Percentiles rank a stretch among this genome's conserved stretches.
These are phyloP conservation scores for Nipponia nippon DNA, from an alignment of 2,113 vertebrate species.

Conservation along the genomic window DNA sequence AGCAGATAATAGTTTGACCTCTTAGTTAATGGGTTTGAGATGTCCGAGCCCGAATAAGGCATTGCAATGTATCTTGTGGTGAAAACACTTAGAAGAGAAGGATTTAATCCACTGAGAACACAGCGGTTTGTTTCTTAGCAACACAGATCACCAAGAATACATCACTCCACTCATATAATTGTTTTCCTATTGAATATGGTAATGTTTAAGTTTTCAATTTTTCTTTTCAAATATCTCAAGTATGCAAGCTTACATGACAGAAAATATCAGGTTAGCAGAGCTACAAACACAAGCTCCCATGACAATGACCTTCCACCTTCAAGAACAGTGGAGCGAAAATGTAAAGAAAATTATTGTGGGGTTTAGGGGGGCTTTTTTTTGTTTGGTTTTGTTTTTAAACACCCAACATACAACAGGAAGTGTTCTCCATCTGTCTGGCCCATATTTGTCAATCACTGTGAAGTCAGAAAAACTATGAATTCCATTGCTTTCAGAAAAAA, in stretches of 20 bases:
- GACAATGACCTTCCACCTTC: not conserved
- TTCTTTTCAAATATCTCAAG: not conserved
- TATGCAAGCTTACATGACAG: not conserved
- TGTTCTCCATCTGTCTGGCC: not conserved
- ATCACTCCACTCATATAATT: not conserved
- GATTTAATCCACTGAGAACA: constrained; percentile 18
- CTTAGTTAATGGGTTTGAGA: not conserved
- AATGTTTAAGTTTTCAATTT: not conserved
- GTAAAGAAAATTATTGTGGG: not conserved
- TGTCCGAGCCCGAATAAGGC: not conserved
- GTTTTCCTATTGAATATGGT: not conserved
- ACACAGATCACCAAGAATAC: constrained; percentile 8
- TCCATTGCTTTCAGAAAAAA: not conserved
- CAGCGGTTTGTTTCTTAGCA: constrained; percentile 20
- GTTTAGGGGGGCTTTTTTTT: not conserved
- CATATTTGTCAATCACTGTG: not conserved
- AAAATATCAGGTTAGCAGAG: not conserved
- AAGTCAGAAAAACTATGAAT: not conserved
- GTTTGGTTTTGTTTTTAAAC: not conserved
- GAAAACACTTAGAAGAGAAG: not conserved
- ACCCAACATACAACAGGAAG: not conserved
- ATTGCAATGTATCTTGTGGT: not conserved
- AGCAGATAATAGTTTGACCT: not conserved
- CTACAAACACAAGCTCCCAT: not conserved
- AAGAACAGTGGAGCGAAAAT: not conserved